Conservation (phyloP, 2,113 vertebrate species). For the Myodes glareolus region DNA sequence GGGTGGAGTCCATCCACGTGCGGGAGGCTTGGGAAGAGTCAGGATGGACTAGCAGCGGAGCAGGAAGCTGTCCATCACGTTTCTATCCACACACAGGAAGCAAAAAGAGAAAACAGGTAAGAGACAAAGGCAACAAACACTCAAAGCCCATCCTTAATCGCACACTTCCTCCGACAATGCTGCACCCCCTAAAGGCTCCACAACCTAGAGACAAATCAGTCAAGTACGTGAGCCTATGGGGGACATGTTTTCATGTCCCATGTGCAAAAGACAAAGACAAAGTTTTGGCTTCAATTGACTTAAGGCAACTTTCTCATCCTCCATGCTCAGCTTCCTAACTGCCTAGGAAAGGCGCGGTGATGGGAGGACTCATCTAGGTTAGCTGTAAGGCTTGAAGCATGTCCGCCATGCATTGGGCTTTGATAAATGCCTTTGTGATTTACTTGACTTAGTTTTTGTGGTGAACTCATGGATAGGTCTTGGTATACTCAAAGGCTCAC, state of each 20-base stretch:
- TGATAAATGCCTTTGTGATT: neutral
- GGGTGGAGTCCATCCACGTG: neutral
- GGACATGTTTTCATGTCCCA: neutral
- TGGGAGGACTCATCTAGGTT: neutral
- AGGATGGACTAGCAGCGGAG: neutral
- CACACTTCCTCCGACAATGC: neutral
- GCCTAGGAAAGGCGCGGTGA: neutral
- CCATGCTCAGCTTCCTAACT: neutral
- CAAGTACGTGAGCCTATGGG: neutral
- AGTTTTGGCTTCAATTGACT: neutral
- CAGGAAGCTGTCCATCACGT: neutral
- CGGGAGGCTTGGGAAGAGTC: neutral
- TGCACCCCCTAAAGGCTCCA: neutral
- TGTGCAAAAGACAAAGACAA: neutral
- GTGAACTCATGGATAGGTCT: neutral
- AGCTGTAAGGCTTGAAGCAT: neutral
- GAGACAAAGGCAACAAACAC: neutral
- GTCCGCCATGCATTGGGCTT: neutral
- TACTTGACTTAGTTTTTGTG: neutral
- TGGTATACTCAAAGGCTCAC: neutral
- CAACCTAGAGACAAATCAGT: neutral
- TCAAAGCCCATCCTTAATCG: neutral
- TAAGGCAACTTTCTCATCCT: neutral
- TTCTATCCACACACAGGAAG: neutral
- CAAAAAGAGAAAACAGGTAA: neutral